Base-by-base conservation (phyloP, 2,113 vertebrate species). In the Pipa parva region DNA sequence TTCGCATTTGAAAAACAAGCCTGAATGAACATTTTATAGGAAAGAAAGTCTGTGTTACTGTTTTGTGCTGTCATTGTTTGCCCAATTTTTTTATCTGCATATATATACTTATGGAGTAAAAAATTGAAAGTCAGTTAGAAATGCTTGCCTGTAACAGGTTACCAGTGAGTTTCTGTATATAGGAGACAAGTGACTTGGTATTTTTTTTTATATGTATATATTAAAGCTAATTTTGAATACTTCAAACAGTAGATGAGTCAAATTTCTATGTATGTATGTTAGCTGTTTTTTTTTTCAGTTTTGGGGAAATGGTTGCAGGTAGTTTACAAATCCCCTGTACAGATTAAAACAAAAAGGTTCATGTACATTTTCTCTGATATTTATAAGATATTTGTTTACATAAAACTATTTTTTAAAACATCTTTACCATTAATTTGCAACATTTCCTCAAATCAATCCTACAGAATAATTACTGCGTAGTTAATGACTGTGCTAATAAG, bases 1-100 rank as follows among this genome's bases (percentile, higher is more conserved):
- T 98, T 93, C 80, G 91, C 91, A 25, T 98, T 98, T 72, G 94
- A 97, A 87, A 98, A 97, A 75, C 90, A 88, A 39, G 76, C 57
- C 7, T 88, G 76, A 87, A 68, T 73, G 59, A 37, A 72, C 18
- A 3, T 18, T n/a, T 33, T 45, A 12, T 7, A 17, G 2, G 8
- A 39, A 72, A 42, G 15, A 5, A 17, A 17, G n/a, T 3, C 17
- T 17, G 7, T 12, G 3, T 42, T n/a, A 2, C 5, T 13, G 15
- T 36, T 36, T 36, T 9, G 33, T 12, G 7, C 5, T 10, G 12
- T 42, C n/a, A 17, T 4, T 55, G 17, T 55, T 55, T 28, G n/a
- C 5, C 20, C 27, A 5, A 39, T 12, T 20, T 28, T 27, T 42
- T 54, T 63, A 20, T 50, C 12, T 22, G 29, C 36, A 15, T 51